A percentile compares a stretch with the other conserved stretches of the same genome.
Conservation (phyloP, 2,888 invertebrate species). For the Orthosia cruda region DNA sequence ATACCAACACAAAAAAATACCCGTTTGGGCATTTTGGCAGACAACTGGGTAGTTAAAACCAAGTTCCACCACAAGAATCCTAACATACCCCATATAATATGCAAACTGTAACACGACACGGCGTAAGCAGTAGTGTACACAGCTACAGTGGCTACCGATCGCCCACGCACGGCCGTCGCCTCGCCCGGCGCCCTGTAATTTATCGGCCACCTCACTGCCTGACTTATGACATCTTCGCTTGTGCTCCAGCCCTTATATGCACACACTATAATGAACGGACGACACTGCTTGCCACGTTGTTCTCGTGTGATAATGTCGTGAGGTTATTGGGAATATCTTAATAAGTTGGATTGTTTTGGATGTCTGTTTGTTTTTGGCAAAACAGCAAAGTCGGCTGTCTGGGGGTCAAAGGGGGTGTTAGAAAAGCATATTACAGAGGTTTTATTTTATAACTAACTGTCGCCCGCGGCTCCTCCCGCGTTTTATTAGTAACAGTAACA, state of each 20-base stretch:
- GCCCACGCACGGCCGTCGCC: constrained; percentile 67
- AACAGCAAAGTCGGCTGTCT: neutral
- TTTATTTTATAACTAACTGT: neutral
- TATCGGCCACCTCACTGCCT: constrained; percentile 65
- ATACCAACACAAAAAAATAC: too few species aligned
- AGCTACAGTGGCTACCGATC: constrained; percentile 48
- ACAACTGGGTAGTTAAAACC: too few species aligned
- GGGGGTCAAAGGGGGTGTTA: neutral
- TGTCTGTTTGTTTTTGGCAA: neutral
- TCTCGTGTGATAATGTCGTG: constrained; percentile 44
- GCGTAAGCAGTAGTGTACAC: constrained; percentile 40
- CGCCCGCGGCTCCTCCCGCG: too few species aligned
- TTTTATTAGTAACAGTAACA: too few species aligned
- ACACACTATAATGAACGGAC: constrained; percentile 67
- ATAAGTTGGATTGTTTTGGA: constrained; percentile 1
- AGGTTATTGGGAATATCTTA: constrained; percentile 26
- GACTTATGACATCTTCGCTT: constrained; percentile 68
- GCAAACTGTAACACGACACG: constrained; percentile 63
- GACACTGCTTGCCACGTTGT: constrained; percentile 54
- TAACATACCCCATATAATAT: constrained; percentile 41
- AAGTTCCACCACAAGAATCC: constrained; percentile 27
- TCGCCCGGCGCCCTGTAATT: constrained; percentile 55
- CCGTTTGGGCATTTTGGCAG: too few species aligned
- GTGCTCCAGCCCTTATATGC: constrained; percentile 72
- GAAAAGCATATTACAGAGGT: neutral